Evolutionary conservation across 2,888 invertebrate genomes (phyloP), one percentile per base, ranked within the genome.

Genomic region (Drosophila quinaria): DNA sequence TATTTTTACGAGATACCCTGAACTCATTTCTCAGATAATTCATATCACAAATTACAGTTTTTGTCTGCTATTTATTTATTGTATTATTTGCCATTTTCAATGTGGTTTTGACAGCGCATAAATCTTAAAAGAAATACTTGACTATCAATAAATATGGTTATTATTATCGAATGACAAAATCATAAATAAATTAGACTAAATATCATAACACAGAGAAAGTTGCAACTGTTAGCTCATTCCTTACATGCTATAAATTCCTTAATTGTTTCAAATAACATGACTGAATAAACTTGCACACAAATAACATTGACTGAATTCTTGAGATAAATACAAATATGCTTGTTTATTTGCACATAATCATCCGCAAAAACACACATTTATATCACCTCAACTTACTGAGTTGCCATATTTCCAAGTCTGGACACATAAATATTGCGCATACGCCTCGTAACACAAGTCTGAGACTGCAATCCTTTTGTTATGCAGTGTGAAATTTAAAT

Each of bases 391-490:
- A 35, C 13, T n/a, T n/a, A 25, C 3, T 9, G 4, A 5, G 11
- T n/a, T 47, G 2, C 6, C 39, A 44, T 10, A 22, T 37, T 37
- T n/a, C 33, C 17, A 15, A 42, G 29, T 37, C 11, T 35, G 11
- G 44, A 39, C 19, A 55, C n/a, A 37, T 29, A 47, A 47, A 56
- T 51, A 37, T 68, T 75, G 35, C 58, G 61, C 25, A 74, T 65
- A 75, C 64, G 70, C 33, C 25, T 22, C 17, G 29, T 41, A 15
- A 59, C 50, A 51, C 29, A 19, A 15, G 29, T 4, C 17, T 10
- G 37, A 39, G n/a, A n/a, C 41, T 19, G 22, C 41, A 60, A 49
- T 51, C 31, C 41, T 37, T 29, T 54, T 52, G 61, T 50, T 52
- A 8, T 41, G 8, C 25, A 42, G 42, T 44, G 52, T 39, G 29